These are phyloP conservation scores for Sardina pilchardus DNA, from an alignment of 2,113 vertebrate species.

Conservation along the genomic window DNA sequence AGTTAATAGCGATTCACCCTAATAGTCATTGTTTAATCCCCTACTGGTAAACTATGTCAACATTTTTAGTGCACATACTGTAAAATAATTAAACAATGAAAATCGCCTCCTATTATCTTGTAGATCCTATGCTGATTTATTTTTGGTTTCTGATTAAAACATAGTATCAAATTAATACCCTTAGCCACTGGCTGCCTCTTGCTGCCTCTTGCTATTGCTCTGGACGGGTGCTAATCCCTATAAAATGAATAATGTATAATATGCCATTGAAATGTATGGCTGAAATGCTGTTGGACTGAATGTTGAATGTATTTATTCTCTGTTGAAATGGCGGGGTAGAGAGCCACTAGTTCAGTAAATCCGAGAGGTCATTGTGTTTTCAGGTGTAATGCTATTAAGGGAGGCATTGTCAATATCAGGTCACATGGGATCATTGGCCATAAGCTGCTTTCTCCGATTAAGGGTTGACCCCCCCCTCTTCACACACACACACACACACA, in stretches of 20 bases:
- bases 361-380: constrained; percentile 52
- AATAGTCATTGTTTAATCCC: background rate
- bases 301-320: background rate
- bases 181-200: no score
- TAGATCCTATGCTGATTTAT: no score
- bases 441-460: constrained; percentile 11
- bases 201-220: no score
- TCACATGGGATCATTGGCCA: constrained; percentile 51
- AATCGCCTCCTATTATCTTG: no score
- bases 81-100: no score
- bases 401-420: constrained; percentile 49
- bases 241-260: background rate
- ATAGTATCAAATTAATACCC: no score
- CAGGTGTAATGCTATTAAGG: constrained; percentile 53
- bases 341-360: background rate
- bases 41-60: no score
- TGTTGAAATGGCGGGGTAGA: background rate
- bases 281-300: background rate
- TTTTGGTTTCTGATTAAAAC: no score
- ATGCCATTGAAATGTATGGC: background rate
- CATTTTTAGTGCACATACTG: no score
- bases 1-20: background rate
- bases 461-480: background rate
- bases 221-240: no score
- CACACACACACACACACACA: background rate